Conservation (phyloP, 2,797 vertebrate genomes). For the Hoplostethus mediterraneus region DNA sequence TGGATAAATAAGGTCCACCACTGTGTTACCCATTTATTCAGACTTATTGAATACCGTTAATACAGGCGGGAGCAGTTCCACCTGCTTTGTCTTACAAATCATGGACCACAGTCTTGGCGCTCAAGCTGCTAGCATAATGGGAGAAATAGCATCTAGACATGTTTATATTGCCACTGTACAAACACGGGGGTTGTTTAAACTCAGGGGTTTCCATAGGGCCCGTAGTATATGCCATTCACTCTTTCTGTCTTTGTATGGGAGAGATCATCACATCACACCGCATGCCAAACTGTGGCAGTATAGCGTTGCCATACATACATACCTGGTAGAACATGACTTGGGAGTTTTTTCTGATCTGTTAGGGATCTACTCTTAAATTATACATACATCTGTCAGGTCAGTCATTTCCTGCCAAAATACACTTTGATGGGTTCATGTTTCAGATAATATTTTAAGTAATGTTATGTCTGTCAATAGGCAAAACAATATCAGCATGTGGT, state of each 20-base stretch:
- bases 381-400: background rate
- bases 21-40: slow-evolving; percentile 35
- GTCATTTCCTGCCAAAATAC: background rate
- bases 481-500: too few species aligned
- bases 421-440: background rate
- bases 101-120: slow-evolving; percentile 14
- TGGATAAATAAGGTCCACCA: slow-evolving; percentile 54
- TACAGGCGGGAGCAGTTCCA: slow-evolving; percentile 41
- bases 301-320: too few species aligned
- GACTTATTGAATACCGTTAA: slow-evolving; percentile 41
- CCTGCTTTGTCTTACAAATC: slow-evolving; percentile 50
- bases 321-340: too few species aligned
- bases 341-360: too few species aligned
- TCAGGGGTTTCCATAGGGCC: too few species aligned
- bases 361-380: background rate
- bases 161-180: slow-evolving; percentile 1
- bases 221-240: too few species aligned
- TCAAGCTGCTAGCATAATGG: slow-evolving; percentile 19
- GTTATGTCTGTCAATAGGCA: background rate
- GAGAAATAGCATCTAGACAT: slow-evolving; percentile 16
- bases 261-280: background rate
- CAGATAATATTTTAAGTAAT: background rate
- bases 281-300: background rate
- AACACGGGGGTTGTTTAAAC: background rate
- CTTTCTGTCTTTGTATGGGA: background rate